Evolutionary conservation across 92 coral and sea anemone genomes (phyloP).

Genomic region (Heliopora coerulea): DNA sequence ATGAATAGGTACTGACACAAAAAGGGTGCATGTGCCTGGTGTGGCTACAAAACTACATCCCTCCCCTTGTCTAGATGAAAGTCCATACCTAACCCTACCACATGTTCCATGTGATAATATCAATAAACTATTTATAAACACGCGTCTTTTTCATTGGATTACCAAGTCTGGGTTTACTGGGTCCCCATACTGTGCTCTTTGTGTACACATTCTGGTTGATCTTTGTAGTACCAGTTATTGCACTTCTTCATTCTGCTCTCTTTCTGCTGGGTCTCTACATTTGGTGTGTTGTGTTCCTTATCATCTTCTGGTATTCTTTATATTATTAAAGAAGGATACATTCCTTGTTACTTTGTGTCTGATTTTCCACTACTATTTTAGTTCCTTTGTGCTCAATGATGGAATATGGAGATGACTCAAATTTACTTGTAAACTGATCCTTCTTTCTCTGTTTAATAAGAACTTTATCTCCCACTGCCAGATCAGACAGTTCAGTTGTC

Average conservation of each 20-base stretch:
- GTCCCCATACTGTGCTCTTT: neutral
- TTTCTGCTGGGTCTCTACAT: no score
- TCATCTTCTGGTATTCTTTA: neutral
- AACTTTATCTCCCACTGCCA: slow-evolving; percentile 24
- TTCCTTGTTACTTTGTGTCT: slow-evolving; percentile 20
- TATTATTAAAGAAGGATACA: slow-evolving; percentile 31
- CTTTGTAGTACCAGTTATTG: neutral
- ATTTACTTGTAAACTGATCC: slow-evolving; percentile 40
- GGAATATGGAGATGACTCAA: slow-evolving; percentile 37
- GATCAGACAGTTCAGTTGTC: slow-evolving; percentile 12
- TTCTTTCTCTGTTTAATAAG: slow-evolving; percentile 1
- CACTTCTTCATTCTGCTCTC: neutral
- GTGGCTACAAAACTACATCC: no score
- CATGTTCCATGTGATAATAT: no score
- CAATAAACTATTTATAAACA: no score
- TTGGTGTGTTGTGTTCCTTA: neutral
- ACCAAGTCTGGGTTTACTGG: no score
- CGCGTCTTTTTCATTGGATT: no score
- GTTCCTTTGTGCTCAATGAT: slow-evolving; percentile 50
- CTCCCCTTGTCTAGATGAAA: no score
- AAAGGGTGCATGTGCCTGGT: no score
- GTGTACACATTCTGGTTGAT: neutral
- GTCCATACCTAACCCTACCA: no score
- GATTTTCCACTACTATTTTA: slow-evolving; percentile 31
- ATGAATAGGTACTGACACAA: no score